phyloP scores from a whole-genome alignment of 2,888 invertebrate species.

The Cephus pygmeus region DNA sequence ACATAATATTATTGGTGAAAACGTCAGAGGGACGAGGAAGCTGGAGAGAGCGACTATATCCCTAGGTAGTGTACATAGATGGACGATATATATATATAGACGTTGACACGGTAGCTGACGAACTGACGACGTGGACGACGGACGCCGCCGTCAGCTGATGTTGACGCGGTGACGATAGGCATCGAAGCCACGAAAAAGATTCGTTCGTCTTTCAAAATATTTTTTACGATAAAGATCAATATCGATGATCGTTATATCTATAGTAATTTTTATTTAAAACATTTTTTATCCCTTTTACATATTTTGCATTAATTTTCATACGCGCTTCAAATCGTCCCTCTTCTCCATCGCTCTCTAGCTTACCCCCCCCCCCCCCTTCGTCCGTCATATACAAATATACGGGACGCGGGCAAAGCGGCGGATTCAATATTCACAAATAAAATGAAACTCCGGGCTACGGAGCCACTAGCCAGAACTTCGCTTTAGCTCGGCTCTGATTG shows the following conservation, averaged over 20 bases:
- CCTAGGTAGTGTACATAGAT: neutral
- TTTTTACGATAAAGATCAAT: neutral
- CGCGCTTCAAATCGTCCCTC: neutral
- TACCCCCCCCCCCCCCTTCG: too few species aligned
- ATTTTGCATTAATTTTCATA: neutral
- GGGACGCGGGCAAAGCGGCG: neutral
- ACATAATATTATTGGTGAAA: neutral
- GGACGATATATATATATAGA: neutral
- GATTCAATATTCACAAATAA: neutral
- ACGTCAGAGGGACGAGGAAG: neutral
- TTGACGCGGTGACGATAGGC: neutral
- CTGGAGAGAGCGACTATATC: neutral
- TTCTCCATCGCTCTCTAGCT: neutral
- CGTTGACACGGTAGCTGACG: neutral
- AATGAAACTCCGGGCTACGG: neutral
- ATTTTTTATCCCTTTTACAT: neutral
- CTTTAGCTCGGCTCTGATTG: neutral
- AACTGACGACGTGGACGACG: neutral
- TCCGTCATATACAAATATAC: neutral
- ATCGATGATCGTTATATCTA: neutral
- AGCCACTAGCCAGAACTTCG: neutral
- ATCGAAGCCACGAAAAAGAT: neutral
- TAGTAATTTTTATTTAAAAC: neutral
- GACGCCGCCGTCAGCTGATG: neutral
- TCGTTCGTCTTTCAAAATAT: neutral